Base-by-base conservation (phyloP, 2,888 invertebrate species). In the Hypomecis punctinalis region DNA sequence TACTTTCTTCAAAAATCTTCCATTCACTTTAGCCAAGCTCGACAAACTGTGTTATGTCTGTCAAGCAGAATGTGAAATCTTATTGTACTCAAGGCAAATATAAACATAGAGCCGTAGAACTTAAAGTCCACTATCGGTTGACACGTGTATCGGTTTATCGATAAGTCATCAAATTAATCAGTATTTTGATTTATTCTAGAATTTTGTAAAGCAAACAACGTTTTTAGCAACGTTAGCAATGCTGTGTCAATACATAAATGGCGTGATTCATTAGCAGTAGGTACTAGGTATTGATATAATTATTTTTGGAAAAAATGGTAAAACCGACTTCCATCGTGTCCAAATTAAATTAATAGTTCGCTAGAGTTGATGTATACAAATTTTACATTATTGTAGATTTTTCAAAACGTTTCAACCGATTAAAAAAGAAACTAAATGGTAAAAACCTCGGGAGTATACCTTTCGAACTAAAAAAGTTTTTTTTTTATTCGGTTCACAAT, bases 121-220 rank as follows among this genome's bases (percentile, higher is more conserved):
- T 54, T 63, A 56, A 62, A 67, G 63, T 64, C 54, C 64, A 69
- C 49, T 43, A 45, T 64, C 57, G 9, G 49, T 61, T 46, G 52
- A 33, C 40, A 49, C 39, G 47, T n/a, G 48, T 56, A 53, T 40
- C 37, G 33, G 37, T 55, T 47, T 57, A 62, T 56, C 42, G 9
- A 61, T 35, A 47, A 48, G 9, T 47, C 40, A 61, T 60, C 60
- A 33, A 11, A 60, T 9, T 53, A 52, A 52, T 60, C 47, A 46
- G 52, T 46, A 60, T 47, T 64, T 33, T 36, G 51, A 56, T 54
- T 46, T 60, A 64, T 58, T 55, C 51, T 47, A 59, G 54, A 59
- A 39, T n/a, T n/a, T 39, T 48, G 10, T 36, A 35, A 43, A 46
- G 6, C 9, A 56, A 39, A 23, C 8, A 39, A 7, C 33, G 0